phyloP scores from a whole-genome alignment of 2,113 vertebrate species.

The Loxodonta africana region DNA sequence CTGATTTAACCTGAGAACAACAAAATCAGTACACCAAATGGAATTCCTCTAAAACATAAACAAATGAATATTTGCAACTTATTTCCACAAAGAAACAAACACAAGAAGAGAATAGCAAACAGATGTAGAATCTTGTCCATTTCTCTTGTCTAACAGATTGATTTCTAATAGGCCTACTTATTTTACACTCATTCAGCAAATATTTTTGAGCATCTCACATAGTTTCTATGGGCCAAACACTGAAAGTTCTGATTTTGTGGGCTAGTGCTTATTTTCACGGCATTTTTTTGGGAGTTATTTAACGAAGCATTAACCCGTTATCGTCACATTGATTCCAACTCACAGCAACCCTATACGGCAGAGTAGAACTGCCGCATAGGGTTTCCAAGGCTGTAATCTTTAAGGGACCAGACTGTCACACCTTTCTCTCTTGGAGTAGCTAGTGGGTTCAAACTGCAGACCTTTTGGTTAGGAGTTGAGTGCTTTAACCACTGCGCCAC shows the following conservation, averaged over 20 bases:
- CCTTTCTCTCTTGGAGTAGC: neutral
- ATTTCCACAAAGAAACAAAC: neutral
- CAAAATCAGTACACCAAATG: neutral
- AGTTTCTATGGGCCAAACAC: neutral
- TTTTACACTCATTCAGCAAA: neutral
- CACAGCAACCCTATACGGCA: neutral
- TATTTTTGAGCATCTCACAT: neutral
- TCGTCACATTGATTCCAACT: neutral
- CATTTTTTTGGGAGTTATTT: neutral
- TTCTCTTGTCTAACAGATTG: neutral
- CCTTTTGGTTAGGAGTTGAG: neutral
- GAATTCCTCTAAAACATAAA: slow-evolving; percentile 3
- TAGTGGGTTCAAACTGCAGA: neutral
- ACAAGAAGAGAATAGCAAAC: neutral
- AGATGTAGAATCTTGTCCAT: accelerated
- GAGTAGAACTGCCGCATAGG: neutral
- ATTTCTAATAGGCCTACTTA: neutral
- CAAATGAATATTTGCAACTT: neutral
- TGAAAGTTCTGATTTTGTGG: neutral
- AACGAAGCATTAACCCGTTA: neutral
- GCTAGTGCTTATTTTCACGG: neutral
- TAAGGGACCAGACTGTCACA: neutral
- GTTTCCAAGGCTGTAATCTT: neutral
- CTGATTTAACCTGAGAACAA: slow-evolving; percentile 41
- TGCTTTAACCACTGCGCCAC: neutral